These are phyloP conservation scores for Diloba caeruleocephala DNA, from an alignment of 2,888 invertebrate species.

Conservation along the genomic window DNA sequence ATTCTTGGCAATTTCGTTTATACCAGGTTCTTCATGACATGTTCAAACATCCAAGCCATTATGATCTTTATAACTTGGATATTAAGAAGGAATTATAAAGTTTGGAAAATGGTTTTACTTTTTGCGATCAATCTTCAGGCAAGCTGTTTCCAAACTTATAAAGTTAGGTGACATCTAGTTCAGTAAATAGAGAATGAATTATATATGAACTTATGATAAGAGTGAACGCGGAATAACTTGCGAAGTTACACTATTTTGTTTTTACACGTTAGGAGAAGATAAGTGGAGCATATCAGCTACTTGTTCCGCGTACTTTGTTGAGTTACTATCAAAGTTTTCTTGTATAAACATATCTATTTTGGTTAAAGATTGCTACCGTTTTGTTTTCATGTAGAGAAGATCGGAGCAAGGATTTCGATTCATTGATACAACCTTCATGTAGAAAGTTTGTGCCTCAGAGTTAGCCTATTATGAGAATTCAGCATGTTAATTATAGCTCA, in stretches of 20 bases:
- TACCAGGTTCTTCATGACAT: conserved; percentile 14
- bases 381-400: not conserved
- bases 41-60: conserved; percentile 7
- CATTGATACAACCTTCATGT: too few species aligned
- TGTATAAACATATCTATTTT: not conserved
- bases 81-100: conserved; percentile 21
- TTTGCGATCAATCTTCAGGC: conserved; percentile 28
- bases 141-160: conserved; percentile 29
- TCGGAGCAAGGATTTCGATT: too few species aligned
- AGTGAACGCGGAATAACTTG: conserved; percentile 19
- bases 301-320: conserved; percentile 19
- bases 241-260: conserved; percentile 20
- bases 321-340: conserved; percentile 5
- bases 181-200: conserved; percentile 42
- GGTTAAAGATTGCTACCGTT: not conserved
- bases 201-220: conserved; percentile 38
- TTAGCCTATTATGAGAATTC: too few species aligned
- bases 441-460: too few species aligned
- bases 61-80: conserved; percentile 8
- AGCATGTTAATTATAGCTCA: too few species aligned
- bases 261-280: conserved; percentile 11
- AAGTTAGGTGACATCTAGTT: conserved; percentile 28
- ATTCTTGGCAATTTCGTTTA: conserved; percentile 41
- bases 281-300: conserved; percentile 1
- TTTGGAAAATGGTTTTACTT: conserved; percentile 28